Conservation (phyloP, 2,113 vertebrate genomes). For the Microcebus ravelobensis region DNA sequence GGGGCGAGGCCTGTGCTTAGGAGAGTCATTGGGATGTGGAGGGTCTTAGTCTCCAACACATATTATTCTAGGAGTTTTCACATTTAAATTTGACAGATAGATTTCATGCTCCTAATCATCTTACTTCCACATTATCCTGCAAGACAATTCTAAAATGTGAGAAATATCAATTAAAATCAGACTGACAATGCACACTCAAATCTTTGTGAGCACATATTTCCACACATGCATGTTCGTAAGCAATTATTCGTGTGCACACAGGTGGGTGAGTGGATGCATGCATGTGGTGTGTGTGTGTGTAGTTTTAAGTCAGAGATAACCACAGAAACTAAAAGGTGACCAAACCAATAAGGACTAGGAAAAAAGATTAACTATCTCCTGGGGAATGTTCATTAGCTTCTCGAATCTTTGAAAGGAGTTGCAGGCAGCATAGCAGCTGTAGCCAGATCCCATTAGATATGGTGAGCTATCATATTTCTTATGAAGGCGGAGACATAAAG, state of each 20-base stretch:
- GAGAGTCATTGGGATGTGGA: no score
- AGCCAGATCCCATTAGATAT: neutral
- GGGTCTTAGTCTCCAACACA: no score
- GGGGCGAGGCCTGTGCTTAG: no score
- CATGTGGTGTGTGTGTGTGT: no score
- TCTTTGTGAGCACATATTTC: neutral
- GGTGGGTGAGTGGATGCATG: neutral
- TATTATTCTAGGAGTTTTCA: conserved; percentile 7
- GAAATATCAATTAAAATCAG: conserved; percentile 20
- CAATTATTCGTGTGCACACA: neutral
- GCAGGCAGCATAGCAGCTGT: neutral
- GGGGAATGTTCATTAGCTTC: neutral
- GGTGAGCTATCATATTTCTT: neutral
- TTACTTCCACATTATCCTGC: neutral
- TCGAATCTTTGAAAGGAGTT: neutral
- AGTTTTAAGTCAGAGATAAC: neutral
- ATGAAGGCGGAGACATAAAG: neutral
- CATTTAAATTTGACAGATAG: neutral
- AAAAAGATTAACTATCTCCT: neutral
- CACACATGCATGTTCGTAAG: no score
- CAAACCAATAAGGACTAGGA: neutral
- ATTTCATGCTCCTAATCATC: conserved; percentile 3
- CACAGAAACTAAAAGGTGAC: neutral
- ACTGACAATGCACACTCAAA: neutral
- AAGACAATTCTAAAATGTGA: neutral